Percentiles rank a stretch among this genome's conserved stretches.
These are phyloP conservation scores for Xiphophorus maculatus DNA, from an alignment of 2,113 vertebrate species.

Conservation along the genomic window DNA sequence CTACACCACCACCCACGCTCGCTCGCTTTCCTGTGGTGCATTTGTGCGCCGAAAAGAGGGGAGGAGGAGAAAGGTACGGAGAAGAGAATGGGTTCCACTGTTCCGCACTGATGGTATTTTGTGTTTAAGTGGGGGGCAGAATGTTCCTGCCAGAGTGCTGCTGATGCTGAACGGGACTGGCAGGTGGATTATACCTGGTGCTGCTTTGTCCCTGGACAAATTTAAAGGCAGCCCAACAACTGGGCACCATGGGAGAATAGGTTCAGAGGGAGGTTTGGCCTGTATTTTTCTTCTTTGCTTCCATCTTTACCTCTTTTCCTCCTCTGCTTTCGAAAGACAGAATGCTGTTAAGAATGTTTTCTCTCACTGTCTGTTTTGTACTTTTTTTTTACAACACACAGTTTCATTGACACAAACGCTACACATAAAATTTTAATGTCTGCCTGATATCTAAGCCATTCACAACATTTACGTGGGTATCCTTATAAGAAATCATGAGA, in stretches of 20 bases:
- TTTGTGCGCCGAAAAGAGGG: conserved; percentile 54
- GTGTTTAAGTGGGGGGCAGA: conserved; percentile 79
- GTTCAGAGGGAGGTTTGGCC: conserved; percentile 41
- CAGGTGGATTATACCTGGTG: conserved; percentile 81
- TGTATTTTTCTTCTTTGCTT: conserved; percentile 16
- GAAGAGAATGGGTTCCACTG: conserved; percentile 66
- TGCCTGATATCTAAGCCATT: conserved; percentile 2
- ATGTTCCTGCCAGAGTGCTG: conserved; percentile 77
- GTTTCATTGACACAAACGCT: conserved; percentile 5
- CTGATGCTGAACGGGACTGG: conserved; percentile 77
- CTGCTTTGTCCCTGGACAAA: conserved; percentile 80
- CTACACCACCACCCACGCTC: conserved; percentile 45
- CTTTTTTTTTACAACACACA: neutral
- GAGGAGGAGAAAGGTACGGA: conserved; percentile 44
- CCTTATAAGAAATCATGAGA: conserved; percentile 20
- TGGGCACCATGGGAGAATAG: conserved; percentile 59
- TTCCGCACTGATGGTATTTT: conserved; percentile 79
- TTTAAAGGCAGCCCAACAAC: conserved; percentile 76
- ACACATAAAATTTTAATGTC: neutral
- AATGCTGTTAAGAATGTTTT: conserved; percentile 7
- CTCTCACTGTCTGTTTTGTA: neutral
- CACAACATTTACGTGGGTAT: neutral
- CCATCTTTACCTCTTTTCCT: neutral
- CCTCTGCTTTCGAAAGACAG: conserved; percentile 5
- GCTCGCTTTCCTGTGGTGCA: conserved; percentile 41